Base-by-base conservation (phyloP, 1,140 invertebrate species). In the Pachypeltis micranthus region DNA sequence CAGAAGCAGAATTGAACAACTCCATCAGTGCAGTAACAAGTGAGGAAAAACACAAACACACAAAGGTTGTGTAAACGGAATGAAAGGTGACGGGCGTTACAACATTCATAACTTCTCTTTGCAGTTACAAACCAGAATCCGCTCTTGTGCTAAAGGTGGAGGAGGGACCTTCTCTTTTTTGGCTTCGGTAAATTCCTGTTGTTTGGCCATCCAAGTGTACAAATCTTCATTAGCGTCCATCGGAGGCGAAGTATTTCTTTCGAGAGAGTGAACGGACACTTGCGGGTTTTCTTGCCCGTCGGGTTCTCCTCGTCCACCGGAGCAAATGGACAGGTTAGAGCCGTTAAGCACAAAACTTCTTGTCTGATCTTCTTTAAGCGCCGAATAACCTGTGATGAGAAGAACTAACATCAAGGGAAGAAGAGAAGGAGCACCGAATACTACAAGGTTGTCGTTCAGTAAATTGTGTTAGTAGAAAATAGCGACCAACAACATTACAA, bases 171-270 rank as follows among this genome's bases (percentile, higher is more conserved):
- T 64, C 25, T 65, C 61, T 60, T 47, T 51, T 4, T 62, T 62
- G 16, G 75, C 73, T 29, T 79, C 80, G 23, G 77, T 80, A 65
- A 78, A 83, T 65, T 85, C 83, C 72, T 94, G 90, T 68, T 95
- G 92, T 70, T 91, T 89, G 0, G 89, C 88, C 92, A 96, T 95
- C 93, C 93, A 96, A 65, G 86, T 90, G 71, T 96, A 96, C 31
- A 96, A 76, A 77, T 92, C 90, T 72, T 94, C 90, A n/a, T 83
- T 81, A 3, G 80, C 75, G 23, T 60, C 47, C 55, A 39, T 23
- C 1, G 62, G 56, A 23, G 28, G 59, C 3, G 59, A 59, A 57
- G 63, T 25, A 0, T 31, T 56, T 21, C 74, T 71, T 56, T 79
- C 76, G 29, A 77, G 68, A 62, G 75, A 77, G 1, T 68, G 73